Evolutionary conservation across 2,113 vertebrate genomes (phyloP), one percentile per base, ranked within the genome.

Genomic region (Sylvilagus bachmani): DNA sequence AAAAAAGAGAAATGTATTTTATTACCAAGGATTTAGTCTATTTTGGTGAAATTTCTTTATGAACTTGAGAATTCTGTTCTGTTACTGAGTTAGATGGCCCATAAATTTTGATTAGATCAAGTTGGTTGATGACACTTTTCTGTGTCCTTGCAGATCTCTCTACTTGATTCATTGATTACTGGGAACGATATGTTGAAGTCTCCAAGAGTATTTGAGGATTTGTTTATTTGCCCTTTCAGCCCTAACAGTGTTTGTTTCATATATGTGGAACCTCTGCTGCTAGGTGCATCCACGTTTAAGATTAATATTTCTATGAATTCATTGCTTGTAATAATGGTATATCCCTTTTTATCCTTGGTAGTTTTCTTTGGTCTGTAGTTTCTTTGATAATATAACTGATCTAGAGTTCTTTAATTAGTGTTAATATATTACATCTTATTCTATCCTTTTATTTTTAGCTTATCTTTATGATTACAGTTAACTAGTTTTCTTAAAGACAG

Each of bases 281-380:
- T 84, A 67, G 44, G 19, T 84, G 6, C n/a, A 13, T 77, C 70
- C 80, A 84, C n/a, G 38, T 75, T 84, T 91, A 38, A 84, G 70
- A 84, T 91, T 84, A 62, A 51, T 93, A 29, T 38, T 31, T 81
- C 44, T 93, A 79, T 66, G 6, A 67, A 36, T 92, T 67, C 14
- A 85, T 10, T 33, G 67, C 27, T 77, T 84, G 66, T 93, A 31
- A 79, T 71, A 70, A 69, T 70, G 25, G 86, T 90, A 33, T 61
- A 58, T 89, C 29, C 51, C 33, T 78, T 86, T 89, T 70, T 74
- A 58, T 83, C 36, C 61, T 29, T 83, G 92, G 44, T 93, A 67
- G 58, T 75, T 89, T 89, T 89, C 27, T 61, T 83, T 89, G 78
- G 1, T 75, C 33, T 67, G 61, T 82, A 61, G 24, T 77, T 93